Evolutionary conservation across 2,113 vertebrate species (phyloP).

Genomic region (Corynorhinus townsendii): DNA sequence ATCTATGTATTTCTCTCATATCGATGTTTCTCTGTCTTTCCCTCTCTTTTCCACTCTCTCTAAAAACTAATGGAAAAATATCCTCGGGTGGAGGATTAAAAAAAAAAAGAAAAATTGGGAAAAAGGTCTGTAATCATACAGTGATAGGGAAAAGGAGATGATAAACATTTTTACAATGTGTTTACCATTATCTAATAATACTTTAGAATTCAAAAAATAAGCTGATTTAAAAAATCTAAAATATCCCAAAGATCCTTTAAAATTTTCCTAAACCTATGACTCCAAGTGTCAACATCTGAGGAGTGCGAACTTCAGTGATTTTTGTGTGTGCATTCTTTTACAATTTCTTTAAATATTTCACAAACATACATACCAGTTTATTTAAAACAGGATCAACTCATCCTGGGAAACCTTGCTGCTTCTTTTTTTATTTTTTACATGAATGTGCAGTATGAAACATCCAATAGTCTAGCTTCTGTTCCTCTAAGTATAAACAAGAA

Average conservation of each 20-base stretch:
- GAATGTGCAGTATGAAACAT: background rate
- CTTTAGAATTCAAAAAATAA: constrained; percentile 18
- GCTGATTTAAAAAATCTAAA: constrained; percentile 1
- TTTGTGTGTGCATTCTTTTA: background rate
- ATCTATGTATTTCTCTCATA: too few relatives aligned
- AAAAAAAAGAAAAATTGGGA: too few relatives aligned
- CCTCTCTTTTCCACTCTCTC: too few relatives aligned
- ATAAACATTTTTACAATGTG: background rate
- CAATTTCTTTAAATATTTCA: constrained; percentile 16
- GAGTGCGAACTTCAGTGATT: background rate
- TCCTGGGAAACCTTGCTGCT: background rate
- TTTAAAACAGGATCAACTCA: background rate
- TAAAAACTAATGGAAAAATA: too few relatives aligned
- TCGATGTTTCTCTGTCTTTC: too few relatives aligned
- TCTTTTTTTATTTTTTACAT: background rate
- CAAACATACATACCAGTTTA: background rate
- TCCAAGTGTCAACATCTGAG: background rate
- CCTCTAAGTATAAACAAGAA: background rate
- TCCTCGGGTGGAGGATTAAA: too few relatives aligned
- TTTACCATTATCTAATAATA: background rate
- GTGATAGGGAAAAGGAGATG: background rate
- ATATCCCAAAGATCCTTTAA: background rate
- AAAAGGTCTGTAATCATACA: background rate
- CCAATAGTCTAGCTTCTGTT: background rate
- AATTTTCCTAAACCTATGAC: background rate